Conservation (phyloP, 1,140 invertebrate genomes). For the Delia radicum region DNA sequence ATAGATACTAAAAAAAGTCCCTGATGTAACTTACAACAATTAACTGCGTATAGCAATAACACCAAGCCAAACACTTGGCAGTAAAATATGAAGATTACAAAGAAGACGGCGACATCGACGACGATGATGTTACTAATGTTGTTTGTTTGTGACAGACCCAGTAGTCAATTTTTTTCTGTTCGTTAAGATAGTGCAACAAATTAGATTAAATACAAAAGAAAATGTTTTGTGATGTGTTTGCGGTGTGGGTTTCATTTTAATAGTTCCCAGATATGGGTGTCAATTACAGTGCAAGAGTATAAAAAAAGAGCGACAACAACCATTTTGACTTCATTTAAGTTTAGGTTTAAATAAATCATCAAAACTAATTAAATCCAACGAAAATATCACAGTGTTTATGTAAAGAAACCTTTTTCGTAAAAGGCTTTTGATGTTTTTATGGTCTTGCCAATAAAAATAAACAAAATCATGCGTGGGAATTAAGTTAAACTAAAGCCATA, state of each 20-base stretch:
- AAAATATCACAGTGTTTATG: neutral
- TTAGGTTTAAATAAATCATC: constrained; percentile 15
- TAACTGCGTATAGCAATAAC: constrained; percentile 1
- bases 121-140: neutral
- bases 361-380: constrained; percentile 17
- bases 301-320: neutral
- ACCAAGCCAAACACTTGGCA: neutral
- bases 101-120: neutral
- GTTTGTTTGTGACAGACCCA: constrained; percentile 9
- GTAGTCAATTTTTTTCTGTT: neutral
- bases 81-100: neutral
- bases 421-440: neutral
- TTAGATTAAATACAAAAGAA: constrained; percentile 12
- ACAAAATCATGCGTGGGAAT: constrained; percentile 7
- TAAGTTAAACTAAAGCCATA: constrained; percentile 1
- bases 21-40: neutral
- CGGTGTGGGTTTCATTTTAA: constrained; percentile 18
- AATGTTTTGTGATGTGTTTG: neutral
- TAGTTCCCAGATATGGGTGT: constrained; percentile 17
- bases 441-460: neutral
- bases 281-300: constrained; percentile 7
- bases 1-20: neutral
- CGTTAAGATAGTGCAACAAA: constrained; percentile 23
- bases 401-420: neutral
- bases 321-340: constrained; percentile 1